These are phyloP conservation scores for Quadroppia sp. DNA, from an alignment of 2,888 invertebrate genomes.

Conservation along the genomic window DNA sequence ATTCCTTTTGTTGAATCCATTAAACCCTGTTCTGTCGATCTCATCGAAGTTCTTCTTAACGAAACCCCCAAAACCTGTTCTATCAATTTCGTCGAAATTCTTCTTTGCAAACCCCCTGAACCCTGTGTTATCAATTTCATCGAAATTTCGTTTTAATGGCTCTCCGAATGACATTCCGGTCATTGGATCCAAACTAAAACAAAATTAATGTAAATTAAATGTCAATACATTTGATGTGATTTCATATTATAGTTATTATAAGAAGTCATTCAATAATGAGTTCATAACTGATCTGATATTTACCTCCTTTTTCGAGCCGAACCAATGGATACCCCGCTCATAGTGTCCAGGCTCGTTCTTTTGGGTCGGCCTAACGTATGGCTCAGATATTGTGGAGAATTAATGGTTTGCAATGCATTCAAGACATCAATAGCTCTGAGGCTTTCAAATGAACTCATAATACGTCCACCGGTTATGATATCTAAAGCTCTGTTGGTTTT, in stretches of 20 bases:
- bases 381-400: background rate
- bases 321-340: conserved; percentile 40
- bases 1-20: conserved; percentile 39
- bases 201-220: too few species aligned
- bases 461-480: background rate
- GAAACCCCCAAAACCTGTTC: conserved; percentile 33
- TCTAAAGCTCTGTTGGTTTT: background rate
- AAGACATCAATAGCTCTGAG: conserved; percentile 4
- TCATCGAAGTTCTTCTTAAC: conserved; percentile 39
- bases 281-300: too few species aligned
- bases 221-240: too few species aligned
- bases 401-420: conserved; percentile 38
- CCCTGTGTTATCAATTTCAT: conserved; percentile 41
- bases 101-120: conserved; percentile 32
- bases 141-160: conserved; percentile 56
- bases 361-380: background rate
- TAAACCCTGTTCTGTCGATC: conserved; percentile 37
- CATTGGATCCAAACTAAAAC: conserved; percentile 46
- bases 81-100: conserved; percentile 40
- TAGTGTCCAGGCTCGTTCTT: conserved; percentile 38
- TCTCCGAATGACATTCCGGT: conserved; percentile 56
- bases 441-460: conserved; percentile 26
- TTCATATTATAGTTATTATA: too few species aligned
- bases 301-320: conserved; percentile 27
- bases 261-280: too few species aligned